Conservation (phyloP, 2,797 vertebrate species). For the Galagoides demidoff region DNA sequence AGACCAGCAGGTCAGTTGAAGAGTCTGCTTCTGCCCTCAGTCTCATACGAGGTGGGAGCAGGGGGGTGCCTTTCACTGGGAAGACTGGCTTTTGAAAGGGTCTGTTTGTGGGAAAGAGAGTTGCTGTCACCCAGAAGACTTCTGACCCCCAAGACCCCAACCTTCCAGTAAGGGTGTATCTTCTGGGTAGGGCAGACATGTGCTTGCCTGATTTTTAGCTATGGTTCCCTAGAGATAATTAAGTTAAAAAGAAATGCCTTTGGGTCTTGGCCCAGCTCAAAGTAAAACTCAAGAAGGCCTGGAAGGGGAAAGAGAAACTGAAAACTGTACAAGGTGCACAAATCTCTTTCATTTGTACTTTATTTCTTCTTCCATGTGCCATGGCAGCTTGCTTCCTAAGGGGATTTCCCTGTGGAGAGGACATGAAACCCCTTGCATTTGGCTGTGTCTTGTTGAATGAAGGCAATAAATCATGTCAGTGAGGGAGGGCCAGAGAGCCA, state of each 20-base stretch:
- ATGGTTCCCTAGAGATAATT: slow-evolving; percentile 61
- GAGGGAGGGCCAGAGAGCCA: neutral
- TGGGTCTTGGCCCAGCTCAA: slow-evolving; percentile 65
- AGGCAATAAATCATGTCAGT: slow-evolving; percentile 30
- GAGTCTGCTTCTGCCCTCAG: neutral
- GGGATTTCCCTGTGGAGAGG: slow-evolving; percentile 58
- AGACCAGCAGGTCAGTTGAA: neutral
- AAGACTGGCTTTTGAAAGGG: neutral
- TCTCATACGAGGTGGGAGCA: too few relatives aligned
- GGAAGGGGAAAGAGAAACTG: slow-evolving; percentile 40
- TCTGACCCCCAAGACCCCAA: neutral
- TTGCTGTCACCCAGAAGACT: neutral
- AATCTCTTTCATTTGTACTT: slow-evolving; percentile 21
- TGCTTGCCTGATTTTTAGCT: slow-evolving; percentile 59
- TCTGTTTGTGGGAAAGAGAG: neutral
- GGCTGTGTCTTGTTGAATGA: slow-evolving; percentile 32
- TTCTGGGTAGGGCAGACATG: neutral
- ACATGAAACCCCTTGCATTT: slow-evolving; percentile 8
- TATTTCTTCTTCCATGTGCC: slow-evolving; percentile 52
- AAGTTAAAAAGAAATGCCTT: slow-evolving; percentile 65
- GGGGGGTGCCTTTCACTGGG: neutral
- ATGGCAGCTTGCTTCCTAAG: slow-evolving; percentile 62
- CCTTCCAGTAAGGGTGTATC: neutral
- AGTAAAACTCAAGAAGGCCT: slow-evolving; percentile 52
- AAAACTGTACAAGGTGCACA: neutral